Evolutionary conservation across 2,888 invertebrate genomes (phyloP).

Genomic region (Amiota communis): DNA sequence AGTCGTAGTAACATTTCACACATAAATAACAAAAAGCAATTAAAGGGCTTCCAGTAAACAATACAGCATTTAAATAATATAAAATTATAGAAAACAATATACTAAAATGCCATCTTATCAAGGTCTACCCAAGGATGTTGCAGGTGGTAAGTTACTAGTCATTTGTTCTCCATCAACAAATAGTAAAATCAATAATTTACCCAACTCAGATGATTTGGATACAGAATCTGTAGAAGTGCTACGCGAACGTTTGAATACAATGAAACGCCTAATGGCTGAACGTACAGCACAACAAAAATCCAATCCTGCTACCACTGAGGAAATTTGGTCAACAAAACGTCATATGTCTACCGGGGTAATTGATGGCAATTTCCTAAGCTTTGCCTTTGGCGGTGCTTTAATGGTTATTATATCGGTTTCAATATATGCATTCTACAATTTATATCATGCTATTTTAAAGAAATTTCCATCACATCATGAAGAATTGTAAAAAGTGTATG

Average conservation of each 20-base stretch:
- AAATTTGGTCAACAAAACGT: constrained; percentile 70
- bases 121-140: neutral
- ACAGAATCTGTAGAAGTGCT: constrained; percentile 87
- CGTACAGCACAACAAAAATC: constrained; percentile 74
- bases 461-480: constrained; percentile 87
- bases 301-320: constrained; percentile 70
- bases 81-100: neutral
- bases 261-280: constrained; percentile 88
- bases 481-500: constrained; percentile 79
- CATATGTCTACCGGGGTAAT: constrained; percentile 78
- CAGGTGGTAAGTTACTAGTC: constrained; percentile 36
- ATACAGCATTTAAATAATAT: neutral
- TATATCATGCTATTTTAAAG: constrained; percentile 85
- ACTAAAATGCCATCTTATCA: constrained; percentile 1
- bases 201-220: constrained; percentile 67
- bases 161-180: neutral
- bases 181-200: constrained; percentile 21
- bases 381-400: constrained; percentile 86
- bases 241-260: constrained; percentile 83
- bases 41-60: constrained; percentile 9
- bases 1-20: neutral
- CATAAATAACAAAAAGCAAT: neutral
- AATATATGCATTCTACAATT: constrained; percentile 88
- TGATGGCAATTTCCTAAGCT: constrained; percentile 84
- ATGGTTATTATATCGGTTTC: constrained; percentile 86